phyloP scores from a whole-genome alignment of 2,113 vertebrate species.

The Gopherus evgoodei region DNA sequence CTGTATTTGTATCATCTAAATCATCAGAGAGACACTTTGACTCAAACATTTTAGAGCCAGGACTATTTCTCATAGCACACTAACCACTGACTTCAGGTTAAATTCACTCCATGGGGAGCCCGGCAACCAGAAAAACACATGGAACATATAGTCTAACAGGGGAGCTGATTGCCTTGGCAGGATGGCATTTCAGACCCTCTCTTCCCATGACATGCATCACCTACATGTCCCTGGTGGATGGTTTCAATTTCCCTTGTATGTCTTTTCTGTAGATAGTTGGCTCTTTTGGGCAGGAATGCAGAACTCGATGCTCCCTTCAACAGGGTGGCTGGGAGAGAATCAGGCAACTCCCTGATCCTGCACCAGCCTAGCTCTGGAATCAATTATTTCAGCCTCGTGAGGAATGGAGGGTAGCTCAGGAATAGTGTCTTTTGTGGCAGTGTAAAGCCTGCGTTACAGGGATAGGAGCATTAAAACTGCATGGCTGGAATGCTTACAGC shows the following conservation, averaged over 20 bases:
- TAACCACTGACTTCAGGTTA: neutral
- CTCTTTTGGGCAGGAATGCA: too few species aligned
- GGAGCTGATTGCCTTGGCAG: neutral
- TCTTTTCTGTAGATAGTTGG: too few species aligned
- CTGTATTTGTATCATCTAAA: neutral
- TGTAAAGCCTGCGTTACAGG: neutral
- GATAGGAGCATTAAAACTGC: neutral
- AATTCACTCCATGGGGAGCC: neutral
- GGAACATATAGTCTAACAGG: neutral
- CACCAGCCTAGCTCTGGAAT: neutral
- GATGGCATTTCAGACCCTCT: too few species aligned
- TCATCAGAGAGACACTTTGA: neutral
- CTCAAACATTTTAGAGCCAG: neutral
- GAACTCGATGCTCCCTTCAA: too few species aligned
- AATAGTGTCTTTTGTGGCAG: neutral
- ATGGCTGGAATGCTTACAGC: neutral
- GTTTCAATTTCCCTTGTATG: neutral
- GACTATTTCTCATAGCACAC: neutral
- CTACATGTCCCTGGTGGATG: neutral
- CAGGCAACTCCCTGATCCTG: neutral
- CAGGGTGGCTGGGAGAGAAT: too few species aligned
- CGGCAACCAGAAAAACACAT: neutral
- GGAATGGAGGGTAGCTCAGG: neutral
- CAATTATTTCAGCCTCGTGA: neutral
- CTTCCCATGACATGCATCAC: too few species aligned